These are phyloP conservation scores for Nothoprocta perdicaria DNA, from an alignment of 2,113 vertebrate genomes.

Conservation along the genomic window DNA sequence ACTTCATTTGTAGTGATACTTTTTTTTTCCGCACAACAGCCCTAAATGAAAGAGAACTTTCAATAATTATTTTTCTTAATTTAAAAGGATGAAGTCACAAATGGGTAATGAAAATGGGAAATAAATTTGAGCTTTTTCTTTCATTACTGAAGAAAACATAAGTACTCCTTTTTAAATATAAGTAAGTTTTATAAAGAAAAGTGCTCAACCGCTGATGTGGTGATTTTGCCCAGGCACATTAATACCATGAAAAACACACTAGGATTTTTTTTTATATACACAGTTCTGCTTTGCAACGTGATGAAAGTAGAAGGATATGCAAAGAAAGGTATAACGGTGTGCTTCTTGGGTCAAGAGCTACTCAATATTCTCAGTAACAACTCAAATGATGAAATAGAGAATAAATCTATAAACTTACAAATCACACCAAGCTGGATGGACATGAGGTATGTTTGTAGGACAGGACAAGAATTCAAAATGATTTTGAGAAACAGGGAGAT, in stretches of 20 bases:
- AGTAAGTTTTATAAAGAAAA: background rate
- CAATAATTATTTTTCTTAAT: background rate
- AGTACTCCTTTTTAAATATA: background rate
- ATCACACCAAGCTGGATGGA: background rate
- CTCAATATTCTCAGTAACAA: background rate
- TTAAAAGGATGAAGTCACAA: background rate
- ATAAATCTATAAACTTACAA: background rate
- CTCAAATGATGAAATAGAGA: background rate
- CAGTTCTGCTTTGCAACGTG: background rate
- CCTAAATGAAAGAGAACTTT: background rate
- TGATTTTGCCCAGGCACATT: background rate
- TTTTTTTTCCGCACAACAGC: background rate
- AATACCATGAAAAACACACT: background rate
- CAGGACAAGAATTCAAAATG: background rate
- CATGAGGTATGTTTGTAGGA: background rate
- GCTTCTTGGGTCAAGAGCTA: background rate
- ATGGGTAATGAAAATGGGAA: background rate
- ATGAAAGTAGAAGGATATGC: background rate
- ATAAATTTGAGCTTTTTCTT: background rate
- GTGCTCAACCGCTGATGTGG: background rate
- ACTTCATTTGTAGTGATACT: background rate
- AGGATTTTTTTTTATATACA: background rate
- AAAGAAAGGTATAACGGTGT: background rate
- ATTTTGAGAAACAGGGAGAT: background rate
- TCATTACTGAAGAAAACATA: background rate